phyloP scores from a whole-genome alignment of 2,113 vertebrate genomes.

The Pardalotus punctatus region DNA sequence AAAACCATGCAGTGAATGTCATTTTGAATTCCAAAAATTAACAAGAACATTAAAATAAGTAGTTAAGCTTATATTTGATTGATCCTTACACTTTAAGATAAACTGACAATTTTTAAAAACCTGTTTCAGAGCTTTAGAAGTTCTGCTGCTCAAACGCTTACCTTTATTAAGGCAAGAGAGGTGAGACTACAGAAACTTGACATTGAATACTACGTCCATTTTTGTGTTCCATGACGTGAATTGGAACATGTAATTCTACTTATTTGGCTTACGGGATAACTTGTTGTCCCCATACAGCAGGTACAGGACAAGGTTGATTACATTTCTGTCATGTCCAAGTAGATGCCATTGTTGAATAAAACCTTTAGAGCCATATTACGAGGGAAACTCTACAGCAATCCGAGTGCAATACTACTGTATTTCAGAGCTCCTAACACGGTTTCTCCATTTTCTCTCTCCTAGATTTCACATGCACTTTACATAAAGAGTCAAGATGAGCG shows the following conservation, averaged over 20 bases:
- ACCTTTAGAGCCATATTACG: background rate
- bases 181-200: background rate
- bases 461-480: conserved; percentile 48
- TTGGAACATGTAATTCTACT: background rate
- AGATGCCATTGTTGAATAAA: background rate
- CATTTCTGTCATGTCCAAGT: background rate
- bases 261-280: background rate
- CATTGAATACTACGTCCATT: background rate
- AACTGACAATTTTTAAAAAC: background rate
- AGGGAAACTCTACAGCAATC: background rate
- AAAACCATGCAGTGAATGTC: background rate
- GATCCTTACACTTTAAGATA: background rate
- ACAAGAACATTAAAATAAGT: background rate
- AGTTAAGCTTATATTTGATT: background rate
- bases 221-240: background rate
- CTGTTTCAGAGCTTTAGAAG: background rate
- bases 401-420: background rate
- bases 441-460: background rate
- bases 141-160: background rate
- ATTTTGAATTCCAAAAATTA: background rate
- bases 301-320: background rate
- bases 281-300: background rate
- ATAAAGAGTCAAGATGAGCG: background rate
- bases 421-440: background rate
- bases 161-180: background rate